phyloP scores from a whole-genome alignment of 2,888 invertebrate genomes.

The Lydus trimaculatus region DNA sequence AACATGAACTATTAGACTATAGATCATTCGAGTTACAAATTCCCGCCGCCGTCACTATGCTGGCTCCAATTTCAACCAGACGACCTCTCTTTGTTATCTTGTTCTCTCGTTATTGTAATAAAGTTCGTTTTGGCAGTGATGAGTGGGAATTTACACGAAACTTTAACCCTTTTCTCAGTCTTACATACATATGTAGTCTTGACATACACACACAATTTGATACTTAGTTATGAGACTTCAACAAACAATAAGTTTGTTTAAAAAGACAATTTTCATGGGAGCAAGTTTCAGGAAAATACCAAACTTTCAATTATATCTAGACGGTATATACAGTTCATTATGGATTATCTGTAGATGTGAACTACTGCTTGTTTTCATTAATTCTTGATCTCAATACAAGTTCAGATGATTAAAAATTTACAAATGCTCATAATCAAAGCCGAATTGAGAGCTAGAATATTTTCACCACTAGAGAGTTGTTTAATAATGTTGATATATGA shows the following conservation, averaged over 20 bases:
- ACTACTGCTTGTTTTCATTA: background rate
- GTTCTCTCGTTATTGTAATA: slow-evolving; percentile 23
- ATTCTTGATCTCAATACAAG: slow-evolving; percentile 5
- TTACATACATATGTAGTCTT: background rate
- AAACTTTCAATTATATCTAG: slow-evolving; percentile 37
- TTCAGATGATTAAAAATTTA: background rate
- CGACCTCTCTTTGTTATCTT: slow-evolving; percentile 19
- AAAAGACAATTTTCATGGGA: slow-evolving; percentile 25
- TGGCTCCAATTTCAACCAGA: background rate
- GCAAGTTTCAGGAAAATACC: slow-evolving; percentile 18
- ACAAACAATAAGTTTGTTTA: background rate
- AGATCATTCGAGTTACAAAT: slow-evolving; percentile 49
- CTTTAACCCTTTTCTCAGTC: background rate
- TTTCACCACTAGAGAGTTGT: background rate
- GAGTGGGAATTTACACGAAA: background rate
- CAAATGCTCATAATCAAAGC: background rate
- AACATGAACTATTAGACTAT: slow-evolving; percentile 51
- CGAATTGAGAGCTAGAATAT: background rate
- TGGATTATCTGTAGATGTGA: too few species aligned
- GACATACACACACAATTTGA: background rate
- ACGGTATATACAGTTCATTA: too few species aligned
- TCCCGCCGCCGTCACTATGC: slow-evolving; percentile 34
- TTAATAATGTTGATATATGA: slow-evolving; percentile 10
- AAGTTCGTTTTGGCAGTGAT: slow-evolving; percentile 15
- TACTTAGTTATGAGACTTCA: background rate